These are phyloP conservation scores for Diarsia mendica DNA, from an alignment of 2,888 invertebrate species.

Conservation along the genomic window DNA sequence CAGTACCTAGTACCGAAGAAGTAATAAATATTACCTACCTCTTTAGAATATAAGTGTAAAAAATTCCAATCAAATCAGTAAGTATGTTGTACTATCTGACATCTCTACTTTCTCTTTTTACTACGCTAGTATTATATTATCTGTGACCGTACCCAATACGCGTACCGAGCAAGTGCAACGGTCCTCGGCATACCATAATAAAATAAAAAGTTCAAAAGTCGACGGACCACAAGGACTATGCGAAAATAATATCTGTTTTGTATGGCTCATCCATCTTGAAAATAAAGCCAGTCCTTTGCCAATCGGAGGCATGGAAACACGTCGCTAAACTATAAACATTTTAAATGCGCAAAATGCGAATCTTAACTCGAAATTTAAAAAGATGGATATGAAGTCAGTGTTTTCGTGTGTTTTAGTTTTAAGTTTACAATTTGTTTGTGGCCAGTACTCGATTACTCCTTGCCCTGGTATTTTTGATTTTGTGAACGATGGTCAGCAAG, in stretches of 20 bases:
- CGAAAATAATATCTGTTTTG: slow-evolving; percentile 37
- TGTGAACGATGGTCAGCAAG: slow-evolving; percentile 71
- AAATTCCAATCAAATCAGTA: background rate
- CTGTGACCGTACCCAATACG: background rate
- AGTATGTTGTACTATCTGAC: background rate
- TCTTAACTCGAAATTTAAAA: slow-evolving; percentile 46
- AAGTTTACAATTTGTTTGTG: slow-evolving; percentile 68
- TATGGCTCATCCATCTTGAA: slow-evolving; percentile 63
- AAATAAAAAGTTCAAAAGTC: slow-evolving; percentile 57
- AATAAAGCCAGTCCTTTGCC: slow-evolving; percentile 69
- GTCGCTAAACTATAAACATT: slow-evolving; percentile 61
- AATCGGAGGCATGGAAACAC: slow-evolving; percentile 68
- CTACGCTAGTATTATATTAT: no score
- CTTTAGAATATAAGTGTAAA: no score
- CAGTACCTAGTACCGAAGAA: no score
- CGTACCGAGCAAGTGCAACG: slow-evolving; percentile 13
- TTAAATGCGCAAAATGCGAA: slow-evolving; percentile 60
- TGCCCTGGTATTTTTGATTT: slow-evolving; percentile 82
- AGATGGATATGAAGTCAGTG: slow-evolving; percentile 67
- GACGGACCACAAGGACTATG: slow-evolving; percentile 47
- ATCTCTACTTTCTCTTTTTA: slow-evolving; percentile 21
- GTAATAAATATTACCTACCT: no score
- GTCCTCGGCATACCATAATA: slow-evolving; percentile 15
- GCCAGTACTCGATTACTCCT: slow-evolving; percentile 76
- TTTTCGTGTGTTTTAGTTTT: slow-evolving; percentile 68